Conservation (phyloP, 1,140 invertebrate species). For the Heliconius melpomene region DNA sequence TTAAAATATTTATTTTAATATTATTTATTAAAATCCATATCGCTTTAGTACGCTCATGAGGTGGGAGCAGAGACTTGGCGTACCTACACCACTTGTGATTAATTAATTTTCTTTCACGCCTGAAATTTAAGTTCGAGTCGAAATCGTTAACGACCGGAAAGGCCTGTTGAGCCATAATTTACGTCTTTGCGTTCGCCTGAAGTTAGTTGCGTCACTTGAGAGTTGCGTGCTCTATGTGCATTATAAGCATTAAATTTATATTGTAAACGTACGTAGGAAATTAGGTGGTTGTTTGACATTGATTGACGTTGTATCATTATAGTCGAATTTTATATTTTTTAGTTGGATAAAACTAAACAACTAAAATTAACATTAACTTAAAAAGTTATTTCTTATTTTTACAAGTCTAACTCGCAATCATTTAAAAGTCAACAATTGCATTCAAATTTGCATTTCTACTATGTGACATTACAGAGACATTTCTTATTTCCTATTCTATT, state of each 20-base stretch:
- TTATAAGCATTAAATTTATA: conserved; percentile 77
- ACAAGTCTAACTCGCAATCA: too few species aligned
- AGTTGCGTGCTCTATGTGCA: conserved; percentile 72
- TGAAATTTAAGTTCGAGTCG: conserved; percentile 72
- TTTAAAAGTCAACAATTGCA: background rate
- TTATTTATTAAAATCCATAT: background rate
- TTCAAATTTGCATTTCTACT: conserved; percentile 10
- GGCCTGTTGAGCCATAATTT: conserved; percentile 73
- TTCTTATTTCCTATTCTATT: conserved; percentile 42
- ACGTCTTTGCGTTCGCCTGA: conserved; percentile 64
- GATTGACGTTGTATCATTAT: conserved; percentile 65
- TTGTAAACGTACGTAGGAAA: conserved; percentile 72
- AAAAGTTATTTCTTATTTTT: too few species aligned
- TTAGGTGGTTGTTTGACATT: conserved; percentile 69
- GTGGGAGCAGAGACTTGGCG: conserved; percentile 31
- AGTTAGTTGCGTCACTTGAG: conserved; percentile 69
- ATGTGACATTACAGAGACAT: conserved; percentile 31
- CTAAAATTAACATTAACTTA: too few species aligned
- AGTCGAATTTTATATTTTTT: conserved; percentile 43
- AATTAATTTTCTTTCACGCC: conserved; percentile 79
- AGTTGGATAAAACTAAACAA: background rate
- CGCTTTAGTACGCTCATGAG: conserved; percentile 3
- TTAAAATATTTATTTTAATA: background rate
- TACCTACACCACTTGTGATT: conserved; percentile 64
- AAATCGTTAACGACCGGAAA: conserved; percentile 76